Evolutionary conservation across 2,888 invertebrate species (phyloP).

Genomic region (Spicauda simplicius): DNA sequence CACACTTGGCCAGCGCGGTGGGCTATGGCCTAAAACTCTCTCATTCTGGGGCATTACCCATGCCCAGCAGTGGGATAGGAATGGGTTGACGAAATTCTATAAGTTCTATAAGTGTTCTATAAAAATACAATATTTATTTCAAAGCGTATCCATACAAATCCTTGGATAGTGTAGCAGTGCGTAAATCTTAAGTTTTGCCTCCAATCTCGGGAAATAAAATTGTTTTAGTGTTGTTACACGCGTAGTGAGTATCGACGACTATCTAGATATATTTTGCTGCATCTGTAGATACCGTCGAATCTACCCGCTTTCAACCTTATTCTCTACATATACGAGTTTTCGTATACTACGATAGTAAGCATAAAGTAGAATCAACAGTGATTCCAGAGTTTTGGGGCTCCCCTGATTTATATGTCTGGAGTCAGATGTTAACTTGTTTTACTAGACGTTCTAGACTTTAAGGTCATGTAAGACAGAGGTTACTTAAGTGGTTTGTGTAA

Average conservation of each 20-base stretch:
- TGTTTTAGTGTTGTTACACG: conserved; percentile 65
- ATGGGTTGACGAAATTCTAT: too few species aligned
- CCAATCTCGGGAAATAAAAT: conserved; percentile 70
- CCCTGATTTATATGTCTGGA: conserved; percentile 75
- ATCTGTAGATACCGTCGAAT: neutral
- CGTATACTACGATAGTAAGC: neutral
- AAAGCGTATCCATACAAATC: conserved; percentile 9
- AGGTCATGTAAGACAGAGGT: conserved; percentile 17
- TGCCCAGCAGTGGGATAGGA: too few species aligned
- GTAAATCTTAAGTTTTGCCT: conserved; percentile 77
- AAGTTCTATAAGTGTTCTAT: neutral
- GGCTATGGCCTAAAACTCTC: too few species aligned
- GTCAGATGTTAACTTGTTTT: conserved; percentile 34
- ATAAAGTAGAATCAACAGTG: conserved; percentile 18
- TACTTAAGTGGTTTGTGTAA: conserved; percentile 14
- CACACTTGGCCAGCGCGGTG: too few species aligned
- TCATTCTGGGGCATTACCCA: too few species aligned
- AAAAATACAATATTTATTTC: neutral
- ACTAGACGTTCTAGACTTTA: conserved; percentile 22
- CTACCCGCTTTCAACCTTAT: conserved; percentile 13
- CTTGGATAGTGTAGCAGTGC: conserved; percentile 32
- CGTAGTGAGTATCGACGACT: conserved; percentile 62
- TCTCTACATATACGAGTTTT: conserved; percentile 30
- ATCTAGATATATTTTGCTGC: conserved; percentile 48
- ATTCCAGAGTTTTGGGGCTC: conserved; percentile 65